Base-by-base conservation (phyloP, 2,797 vertebrate genomes). In the Chelon labrosus region DNA sequence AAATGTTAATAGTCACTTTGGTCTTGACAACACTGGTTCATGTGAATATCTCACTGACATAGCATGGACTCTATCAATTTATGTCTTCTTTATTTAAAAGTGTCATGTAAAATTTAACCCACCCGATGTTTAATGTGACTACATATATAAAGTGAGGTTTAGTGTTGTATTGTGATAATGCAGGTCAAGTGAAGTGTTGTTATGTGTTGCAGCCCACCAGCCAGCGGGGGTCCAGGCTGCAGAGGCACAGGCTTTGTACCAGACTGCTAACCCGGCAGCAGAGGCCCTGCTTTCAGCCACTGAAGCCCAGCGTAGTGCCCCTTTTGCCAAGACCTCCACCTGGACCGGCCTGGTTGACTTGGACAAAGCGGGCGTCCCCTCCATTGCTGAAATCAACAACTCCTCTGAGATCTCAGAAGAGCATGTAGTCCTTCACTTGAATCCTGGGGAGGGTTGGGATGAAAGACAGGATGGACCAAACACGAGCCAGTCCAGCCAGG, bases 341-440 rank as follows among this genome's bases (percentile, higher is more conserved):
- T 93, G 92, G 94, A 91, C 91, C 0, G 89, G 90, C 27, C 44
- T 86, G 42, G 91, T 92, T 1, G 79, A 90, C 70, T 65, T 90
- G 49, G 90, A 93, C 42, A 87, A 88, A 17, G 72, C 83, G 22
- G 85, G 68, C 31, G 71, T 85, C 50, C 75, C 57, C 50, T 92
- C 93, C 14, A 79, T 93, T 16, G 75, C 76, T 7, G 80, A 25
- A 20, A 49, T 59, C 49, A 86, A 82, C 22, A 90, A 89, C 69
- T 94, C 93, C 0, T 90, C 94, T 0, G 94, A 95, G 80, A 94
- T 93, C 41, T 94, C 94, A 3, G 94, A 91, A 67, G 94, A 96
- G 69, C 94, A 95, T 39, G 85, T 94, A 3, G 79, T 94, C 53
- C 89, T 95, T 54, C 91, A 94, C 58, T 70, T 95, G 37, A 82